Evolutionary conservation across 2,797 vertebrate genomes (phyloP).

Genomic region (Mallotus villosus): DNA sequence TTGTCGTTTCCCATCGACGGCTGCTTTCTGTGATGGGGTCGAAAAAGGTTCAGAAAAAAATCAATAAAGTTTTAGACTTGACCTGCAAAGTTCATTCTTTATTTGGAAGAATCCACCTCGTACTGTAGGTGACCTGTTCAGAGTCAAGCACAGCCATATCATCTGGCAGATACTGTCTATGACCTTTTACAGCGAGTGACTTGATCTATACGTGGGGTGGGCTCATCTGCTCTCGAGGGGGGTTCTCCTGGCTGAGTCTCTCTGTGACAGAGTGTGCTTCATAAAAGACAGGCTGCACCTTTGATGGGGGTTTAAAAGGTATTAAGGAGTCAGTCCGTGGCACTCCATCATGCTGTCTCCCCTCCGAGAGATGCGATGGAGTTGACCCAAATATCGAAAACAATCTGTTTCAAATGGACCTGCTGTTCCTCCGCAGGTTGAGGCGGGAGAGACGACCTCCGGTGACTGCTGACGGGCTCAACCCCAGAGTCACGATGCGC

Average conservation of each 20-base stretch:
- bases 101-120: neutral
- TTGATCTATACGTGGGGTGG: conserved; percentile 12
- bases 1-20: conserved; percentile 94
- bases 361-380: conserved; percentile 13
- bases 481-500: conserved; percentile 18
- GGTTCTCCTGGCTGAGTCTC: neutral
- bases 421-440: conserved; percentile 9
- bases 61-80: neutral
- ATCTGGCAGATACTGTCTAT: neutral
- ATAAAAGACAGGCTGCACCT: conserved; percentile 45
- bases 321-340: conserved; percentile 37
- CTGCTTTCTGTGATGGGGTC: conserved; percentile 85
- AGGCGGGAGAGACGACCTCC: conserved; percentile 8
- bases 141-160: too few species aligned
- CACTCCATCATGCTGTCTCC: conserved; percentile 24
- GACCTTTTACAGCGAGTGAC: conserved; percentile 5
- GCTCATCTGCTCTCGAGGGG: neutral
- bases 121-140: neutral
- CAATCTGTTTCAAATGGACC: conserved; percentile 30
- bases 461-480: conserved; percentile 18
- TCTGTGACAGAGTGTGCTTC: conserved; percentile 26
- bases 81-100: neutral
- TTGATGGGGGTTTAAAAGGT: conserved; percentile 43
- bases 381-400: conserved; percentile 32
- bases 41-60: neutral